Percentiles rank a stretch among this genome's conserved stretches.
Conservation (phyloP, 2,797 vertebrate species). For the Lindbergichthys nudifrons region DNA sequence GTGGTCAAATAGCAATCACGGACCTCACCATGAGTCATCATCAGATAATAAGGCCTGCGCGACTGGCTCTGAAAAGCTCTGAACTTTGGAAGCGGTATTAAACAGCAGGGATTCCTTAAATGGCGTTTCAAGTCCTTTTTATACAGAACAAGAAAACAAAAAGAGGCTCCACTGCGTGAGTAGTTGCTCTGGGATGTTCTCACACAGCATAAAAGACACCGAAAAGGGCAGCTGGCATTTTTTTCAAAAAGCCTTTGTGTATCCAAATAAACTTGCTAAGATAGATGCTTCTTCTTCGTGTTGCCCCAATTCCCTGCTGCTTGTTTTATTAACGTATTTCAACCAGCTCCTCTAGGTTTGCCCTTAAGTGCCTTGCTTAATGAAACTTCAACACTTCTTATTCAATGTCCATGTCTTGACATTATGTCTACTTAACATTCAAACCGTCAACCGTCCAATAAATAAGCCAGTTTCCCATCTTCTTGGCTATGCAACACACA, state of each 20-base stretch:
- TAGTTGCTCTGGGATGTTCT: constrained; percentile 55
- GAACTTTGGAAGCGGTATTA: constrained; percentile 38
- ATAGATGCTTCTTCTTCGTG: constrained; percentile 36
- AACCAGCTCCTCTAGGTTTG: constrained; percentile 23
- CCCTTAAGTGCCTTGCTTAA: constrained; percentile 1
- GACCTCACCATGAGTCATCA: constrained; percentile 52
- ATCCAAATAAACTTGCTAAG: constrained; percentile 42
- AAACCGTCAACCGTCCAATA: constrained; percentile 2
- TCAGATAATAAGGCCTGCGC: constrained; percentile 42
- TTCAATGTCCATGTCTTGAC: constrained; percentile 14
- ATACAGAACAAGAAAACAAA: constrained; percentile 36
- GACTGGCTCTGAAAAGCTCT: constrained; percentile 34
- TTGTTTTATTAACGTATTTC: constrained; percentile 25
- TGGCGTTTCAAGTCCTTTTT: constrained; percentile 48
- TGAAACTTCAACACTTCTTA: constrained; percentile 5
- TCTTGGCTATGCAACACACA: constrained; percentile 5
- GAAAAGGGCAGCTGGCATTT: constrained; percentile 53
- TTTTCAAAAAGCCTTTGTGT: constrained; percentile 38
- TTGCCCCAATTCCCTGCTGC: constrained; percentile 24
- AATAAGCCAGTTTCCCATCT: constrained; percentile 11
- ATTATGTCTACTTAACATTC: constrained; percentile 30
- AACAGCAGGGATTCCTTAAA: constrained; percentile 53
- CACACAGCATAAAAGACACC: constrained; percentile 40
- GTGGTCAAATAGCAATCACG: constrained; percentile 53
- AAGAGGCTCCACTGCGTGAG: constrained; percentile 15